Evolutionary conservation across 1,140 invertebrate species (phyloP).

Genomic region (Zelostemma sp.): DNA sequence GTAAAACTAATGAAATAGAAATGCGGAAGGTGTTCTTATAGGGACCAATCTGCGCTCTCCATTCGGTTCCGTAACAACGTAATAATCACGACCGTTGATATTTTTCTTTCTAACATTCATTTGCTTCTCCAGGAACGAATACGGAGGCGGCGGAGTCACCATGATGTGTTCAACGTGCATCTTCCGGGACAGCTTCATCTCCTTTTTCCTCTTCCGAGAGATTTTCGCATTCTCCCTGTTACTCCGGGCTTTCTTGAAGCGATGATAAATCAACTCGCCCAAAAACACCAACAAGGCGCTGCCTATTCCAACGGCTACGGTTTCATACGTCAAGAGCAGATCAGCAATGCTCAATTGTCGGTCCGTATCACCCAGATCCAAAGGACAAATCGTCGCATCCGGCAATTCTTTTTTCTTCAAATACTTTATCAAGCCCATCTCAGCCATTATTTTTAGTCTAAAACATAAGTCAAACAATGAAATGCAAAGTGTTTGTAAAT

Average conservation of each 20-base stretch:
- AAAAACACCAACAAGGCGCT: conserved; percentile 22
- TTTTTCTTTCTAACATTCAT: conserved; percentile 63
- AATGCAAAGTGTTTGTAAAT: neutral
- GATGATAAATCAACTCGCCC: conserved; percentile 20
- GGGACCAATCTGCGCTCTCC: conserved; percentile 78
- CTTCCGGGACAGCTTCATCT: neutral
- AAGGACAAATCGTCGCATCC: conserved; percentile 80
- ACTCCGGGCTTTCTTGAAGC: neutral
- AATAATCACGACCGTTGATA: conserved; percentile 84
- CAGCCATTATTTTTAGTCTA: conserved; percentile 76
- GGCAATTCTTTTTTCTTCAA: conserved; percentile 75
- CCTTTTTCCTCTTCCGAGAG: conserved; percentile 1
- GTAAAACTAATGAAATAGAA: conserved; percentile 76
- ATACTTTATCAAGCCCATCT: conserved; percentile 80
- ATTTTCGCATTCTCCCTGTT: conserved; percentile 12
- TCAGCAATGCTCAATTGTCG: conserved; percentile 78
- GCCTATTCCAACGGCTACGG: conserved; percentile 74
- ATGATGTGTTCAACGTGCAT: conserved; percentile 27
- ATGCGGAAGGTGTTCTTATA: conserved; percentile 78
- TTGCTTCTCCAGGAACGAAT: conserved; percentile 12
- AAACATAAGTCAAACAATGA: conserved; percentile 43
- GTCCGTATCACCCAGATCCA: conserved; percentile 84
- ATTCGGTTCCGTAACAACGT: conserved; percentile 72
- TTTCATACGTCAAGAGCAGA: conserved; percentile 79
- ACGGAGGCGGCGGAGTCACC: conserved; percentile 34